phyloP scores from a whole-genome alignment of 2,797 vertebrate genomes.

The Acanthornis magna region DNA sequence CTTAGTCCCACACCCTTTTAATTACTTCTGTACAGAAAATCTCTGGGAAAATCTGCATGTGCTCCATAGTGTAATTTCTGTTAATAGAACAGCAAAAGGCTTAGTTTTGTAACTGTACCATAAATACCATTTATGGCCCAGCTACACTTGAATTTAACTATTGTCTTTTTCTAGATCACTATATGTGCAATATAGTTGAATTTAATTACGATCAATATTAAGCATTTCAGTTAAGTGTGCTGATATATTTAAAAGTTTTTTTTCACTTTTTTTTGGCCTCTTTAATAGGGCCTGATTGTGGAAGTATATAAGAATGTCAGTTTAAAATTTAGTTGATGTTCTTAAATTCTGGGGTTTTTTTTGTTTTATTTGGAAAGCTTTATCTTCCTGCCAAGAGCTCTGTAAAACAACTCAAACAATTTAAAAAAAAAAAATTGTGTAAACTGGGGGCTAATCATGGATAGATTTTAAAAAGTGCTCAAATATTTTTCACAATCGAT shows the following conservation, averaged over 20 bases:
- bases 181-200: neutral
- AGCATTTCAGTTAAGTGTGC: neutral
- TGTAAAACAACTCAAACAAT: neutral
- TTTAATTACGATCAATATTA: neutral
- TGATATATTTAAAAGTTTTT: neutral
- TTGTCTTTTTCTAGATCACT: neutral
- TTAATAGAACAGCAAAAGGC: neutral
- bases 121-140: neutral
- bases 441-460: neutral
- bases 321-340: neutral
- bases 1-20: neutral
- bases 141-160: neutral
- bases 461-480: neutral
- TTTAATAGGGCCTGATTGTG: neutral
- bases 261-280: neutral
- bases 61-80: neutral
- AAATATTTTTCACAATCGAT: neutral
- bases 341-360: neutral
- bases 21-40: neutral
- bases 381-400: neutral
- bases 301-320: neutral
- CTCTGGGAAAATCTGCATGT: neutral
- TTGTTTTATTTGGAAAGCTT: neutral
- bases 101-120: neutral
- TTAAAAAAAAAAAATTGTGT: neutral